These are phyloP conservation scores for Idaea biselata DNA, from an alignment of 2,888 invertebrate genomes.

Conservation along the genomic window DNA sequence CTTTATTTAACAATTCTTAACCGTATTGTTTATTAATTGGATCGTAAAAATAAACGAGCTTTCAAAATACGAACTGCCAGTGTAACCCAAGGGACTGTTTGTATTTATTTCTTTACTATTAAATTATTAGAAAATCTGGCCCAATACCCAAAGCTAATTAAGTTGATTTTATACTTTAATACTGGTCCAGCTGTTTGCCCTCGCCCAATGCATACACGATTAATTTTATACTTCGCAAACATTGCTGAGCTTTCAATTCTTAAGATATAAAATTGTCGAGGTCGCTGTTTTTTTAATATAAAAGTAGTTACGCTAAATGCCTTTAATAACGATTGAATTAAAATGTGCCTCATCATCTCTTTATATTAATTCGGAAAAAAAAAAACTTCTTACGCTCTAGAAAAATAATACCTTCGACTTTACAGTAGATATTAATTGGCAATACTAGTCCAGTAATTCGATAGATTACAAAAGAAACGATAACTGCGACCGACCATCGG, in stretches of 20 bases:
- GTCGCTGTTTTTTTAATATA: too few relatives aligned
- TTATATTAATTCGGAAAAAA: not conserved
- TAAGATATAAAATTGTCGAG: too few relatives aligned
- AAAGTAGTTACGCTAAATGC: not conserved
- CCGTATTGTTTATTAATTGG: conserved; percentile 56
- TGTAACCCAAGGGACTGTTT: conserved; percentile 5
- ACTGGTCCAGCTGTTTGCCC: not conserved
- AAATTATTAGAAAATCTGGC: conserved; percentile 2
- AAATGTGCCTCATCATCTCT: not conserved
- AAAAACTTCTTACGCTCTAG: too few relatives aligned
- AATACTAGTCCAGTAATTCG: not conserved
- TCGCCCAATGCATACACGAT: conserved; percentile 5
- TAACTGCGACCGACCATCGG: conserved; percentile 15
- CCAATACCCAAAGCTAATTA: not conserved
- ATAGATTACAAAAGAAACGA: conserved; percentile 31
- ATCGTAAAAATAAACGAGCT: conserved; percentile 38
- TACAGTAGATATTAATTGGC: not conserved
- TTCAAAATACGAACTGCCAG: conserved; percentile 27
- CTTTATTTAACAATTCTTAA: conserved; percentile 47
- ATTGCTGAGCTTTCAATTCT: conserved; percentile 6
- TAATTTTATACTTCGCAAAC: conserved; percentile 24
- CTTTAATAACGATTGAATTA: not conserved
- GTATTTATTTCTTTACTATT: conserved; percentile 24
- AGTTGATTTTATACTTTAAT: not conserved
- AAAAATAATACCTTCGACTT: conserved; percentile 10